Percentiles rank a stretch among this genome's conserved stretches.
phyloP scores from a whole-genome alignment of 2,888 invertebrate species.

The Lamproptera curius region DNA sequence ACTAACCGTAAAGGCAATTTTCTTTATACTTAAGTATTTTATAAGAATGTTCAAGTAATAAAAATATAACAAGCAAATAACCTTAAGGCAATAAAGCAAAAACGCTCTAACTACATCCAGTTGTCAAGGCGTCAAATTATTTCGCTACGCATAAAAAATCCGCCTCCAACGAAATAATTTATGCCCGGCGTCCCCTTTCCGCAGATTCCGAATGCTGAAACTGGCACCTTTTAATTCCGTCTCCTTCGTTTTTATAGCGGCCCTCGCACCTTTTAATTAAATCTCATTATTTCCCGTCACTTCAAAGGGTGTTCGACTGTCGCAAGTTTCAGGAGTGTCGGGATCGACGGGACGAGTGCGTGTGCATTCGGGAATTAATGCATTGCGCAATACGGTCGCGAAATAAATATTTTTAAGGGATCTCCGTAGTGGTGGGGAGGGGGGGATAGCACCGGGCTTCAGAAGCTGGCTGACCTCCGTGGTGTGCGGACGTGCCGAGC shows the following conservation, averaged over 20 bases:
- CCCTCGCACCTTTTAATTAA: slow-evolving; percentile 27
- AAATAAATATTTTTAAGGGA: slow-evolving; percentile 60
- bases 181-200: too few species aligned
- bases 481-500: slow-evolving; percentile 34
- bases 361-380: slow-evolving; percentile 39
- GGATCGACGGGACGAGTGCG: slow-evolving; percentile 10
- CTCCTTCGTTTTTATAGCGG: slow-evolving; percentile 22
- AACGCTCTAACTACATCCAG: too few species aligned
- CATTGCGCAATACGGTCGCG: slow-evolving; percentile 58
- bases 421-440: slow-evolving; percentile 37
- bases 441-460: slow-evolving; percentile 32
- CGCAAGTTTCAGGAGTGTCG: background rate
- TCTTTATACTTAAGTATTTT: too few species aligned
- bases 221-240: slow-evolving; percentile 25
- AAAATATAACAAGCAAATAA: too few species aligned
- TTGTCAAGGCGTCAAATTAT: too few species aligned
- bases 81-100: too few species aligned
- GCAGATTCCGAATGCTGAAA: slow-evolving; percentile 24
- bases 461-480: slow-evolving; percentile 47
- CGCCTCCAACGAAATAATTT: too few species aligned
- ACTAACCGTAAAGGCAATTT: too few species aligned
- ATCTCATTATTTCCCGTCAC: slow-evolving; percentile 27
- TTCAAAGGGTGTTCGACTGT: slow-evolving; percentile 12
- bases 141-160: too few species aligned
- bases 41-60: too few species aligned